Evolutionary conservation across 1,140 invertebrate genomes (phyloP).

Genomic region (Caenorhabditis tropicalis): DNA sequence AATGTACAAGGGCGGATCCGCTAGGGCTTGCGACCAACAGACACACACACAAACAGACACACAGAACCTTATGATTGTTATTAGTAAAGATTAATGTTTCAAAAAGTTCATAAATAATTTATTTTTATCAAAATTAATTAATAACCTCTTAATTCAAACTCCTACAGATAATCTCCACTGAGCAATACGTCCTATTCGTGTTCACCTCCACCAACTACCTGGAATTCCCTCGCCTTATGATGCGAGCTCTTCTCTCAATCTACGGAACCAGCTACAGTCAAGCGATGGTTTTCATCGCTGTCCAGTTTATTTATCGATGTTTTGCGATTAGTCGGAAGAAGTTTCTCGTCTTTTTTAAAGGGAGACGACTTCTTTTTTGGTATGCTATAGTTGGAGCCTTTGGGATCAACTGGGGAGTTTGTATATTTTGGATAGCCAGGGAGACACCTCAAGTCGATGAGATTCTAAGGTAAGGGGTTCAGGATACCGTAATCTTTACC

Average conservation of each 20-base stretch:
- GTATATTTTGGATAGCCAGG: neutral
- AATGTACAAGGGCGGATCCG: no score
- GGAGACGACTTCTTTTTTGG: neutral
- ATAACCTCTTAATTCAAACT: no score
- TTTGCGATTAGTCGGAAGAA: neutral
- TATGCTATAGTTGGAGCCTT: neutral
- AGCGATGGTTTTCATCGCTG: neutral
- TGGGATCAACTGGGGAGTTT: neutral
- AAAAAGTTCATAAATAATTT: no score
- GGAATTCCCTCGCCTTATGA: neutral
- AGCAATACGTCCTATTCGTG: neutral
- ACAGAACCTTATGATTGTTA: no score
- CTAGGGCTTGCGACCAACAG: no score
- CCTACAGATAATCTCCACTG: slow-evolving; percentile 24
- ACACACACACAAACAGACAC: no score
- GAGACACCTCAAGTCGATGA: neutral
- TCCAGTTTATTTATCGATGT: neutral
- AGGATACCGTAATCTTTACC: no score
- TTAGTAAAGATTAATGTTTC: no score
- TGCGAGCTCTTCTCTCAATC: neutral
- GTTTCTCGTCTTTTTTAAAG: neutral
- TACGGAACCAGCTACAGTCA: slow-evolving; percentile 18
- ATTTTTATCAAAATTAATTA: no score
- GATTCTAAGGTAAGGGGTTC: neutral
- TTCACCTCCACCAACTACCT: neutral